Conservation (phyloP, 2,797 vertebrate species). For the Threskiornis aethiopicus region DNA sequence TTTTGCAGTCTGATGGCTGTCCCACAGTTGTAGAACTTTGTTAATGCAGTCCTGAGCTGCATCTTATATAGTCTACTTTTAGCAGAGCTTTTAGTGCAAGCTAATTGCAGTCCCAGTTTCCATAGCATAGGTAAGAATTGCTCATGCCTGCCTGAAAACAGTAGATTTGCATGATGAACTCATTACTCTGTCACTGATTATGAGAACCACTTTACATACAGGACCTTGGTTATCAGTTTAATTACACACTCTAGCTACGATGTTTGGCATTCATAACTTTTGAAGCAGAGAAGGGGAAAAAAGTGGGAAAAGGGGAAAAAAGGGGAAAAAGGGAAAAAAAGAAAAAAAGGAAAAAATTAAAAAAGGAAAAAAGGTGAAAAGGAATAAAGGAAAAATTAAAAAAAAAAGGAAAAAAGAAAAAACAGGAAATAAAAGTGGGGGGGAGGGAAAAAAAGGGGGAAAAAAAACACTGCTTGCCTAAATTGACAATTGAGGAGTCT, state of each 20-base stretch:
- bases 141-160: neutral
- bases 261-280: neutral
- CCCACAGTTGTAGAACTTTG: neutral
- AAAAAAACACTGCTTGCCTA: neutral
- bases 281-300: neutral
- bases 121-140: neutral
- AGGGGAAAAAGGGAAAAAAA: fast-evolving
- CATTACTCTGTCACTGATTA: neutral
- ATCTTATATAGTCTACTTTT: neutral
- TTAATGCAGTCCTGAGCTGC: neutral
- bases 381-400: neutral
- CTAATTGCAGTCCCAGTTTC: neutral
- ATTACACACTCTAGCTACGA: neutral
- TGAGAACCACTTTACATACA: neutral
- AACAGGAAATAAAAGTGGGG: too few species aligned
- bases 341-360: too few species aligned
- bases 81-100: neutral
- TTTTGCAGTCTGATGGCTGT: neutral
- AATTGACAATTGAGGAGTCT: neutral
- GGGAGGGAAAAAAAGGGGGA: too few species aligned
- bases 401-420: fast-evolving
- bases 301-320: neutral
- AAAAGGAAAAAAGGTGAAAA: too few species aligned
- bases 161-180: neutral
- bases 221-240: neutral